Base-by-base conservation (phyloP, 2,797 vertebrate species). In the Erpetoichthys calabaricus region DNA sequence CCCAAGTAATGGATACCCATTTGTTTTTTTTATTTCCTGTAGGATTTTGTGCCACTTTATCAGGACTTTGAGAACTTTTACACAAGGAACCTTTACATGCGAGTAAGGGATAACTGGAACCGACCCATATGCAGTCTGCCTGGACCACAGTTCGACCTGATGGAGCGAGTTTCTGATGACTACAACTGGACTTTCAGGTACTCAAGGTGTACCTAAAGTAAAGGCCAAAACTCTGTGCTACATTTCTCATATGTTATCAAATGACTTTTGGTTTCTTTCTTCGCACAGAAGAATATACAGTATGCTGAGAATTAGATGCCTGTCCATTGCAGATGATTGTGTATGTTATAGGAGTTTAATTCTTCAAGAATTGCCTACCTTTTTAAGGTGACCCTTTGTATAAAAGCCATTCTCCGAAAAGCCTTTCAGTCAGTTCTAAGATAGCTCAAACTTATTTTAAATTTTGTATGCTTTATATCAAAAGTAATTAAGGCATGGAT, bases 1-100 rank as follows among this genome's bases (percentile, higher is more conserved):
- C n/a, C 7, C 47, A 50, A 50, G 7, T 7, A 7, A 7, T 50
- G 47, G 47, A n/a, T 50, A 7, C 7, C 7, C 47, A 50, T n/a
- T 50, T 50, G n/a, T 50, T 50, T 7, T 7, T 7, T 50, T n/a
- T 7, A 2, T n/a, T 50, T 50, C n/a, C 47, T 50, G 3, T 65
- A 98, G 94, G 81, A 91, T 66, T 98, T 98, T 70, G 85, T 95
- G 63, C 91, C 93, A 1, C 84, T 98, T 61, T 98, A 98, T 75
- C 92, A 93, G 87, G 92, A 97, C 68, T 97, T 97, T 80, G 93
- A 97, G 76, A 91, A 93, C 80, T 98, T 98, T 75, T 98, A 85
- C 70, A 96, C 76, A 42, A 79, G 94, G 60, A 98, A 98, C 57
- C 67, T 97, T 64, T 98, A 98, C 72, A 86, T 95, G 88, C 84